Conservation (phyloP, 2,113 vertebrate genomes). For the Cryptotis parvus region DNA sequence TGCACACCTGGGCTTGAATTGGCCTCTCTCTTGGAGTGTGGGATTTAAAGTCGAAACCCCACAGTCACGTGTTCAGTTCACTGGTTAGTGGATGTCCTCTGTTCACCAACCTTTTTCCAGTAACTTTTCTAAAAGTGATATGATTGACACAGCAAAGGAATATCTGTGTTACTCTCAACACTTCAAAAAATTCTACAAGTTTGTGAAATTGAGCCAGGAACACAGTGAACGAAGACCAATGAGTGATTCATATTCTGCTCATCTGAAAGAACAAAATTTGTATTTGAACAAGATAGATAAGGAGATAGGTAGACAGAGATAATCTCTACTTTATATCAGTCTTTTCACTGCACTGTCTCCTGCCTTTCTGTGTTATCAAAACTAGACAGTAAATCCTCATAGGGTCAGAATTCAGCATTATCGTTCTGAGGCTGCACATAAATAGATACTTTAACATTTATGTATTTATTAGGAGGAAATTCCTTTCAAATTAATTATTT, state of each 20-base stretch:
- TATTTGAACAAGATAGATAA: no score
- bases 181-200: not conserved
- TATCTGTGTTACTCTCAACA: not conserved
- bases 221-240: not conserved
- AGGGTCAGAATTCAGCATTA: not conserved
- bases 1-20: no score
- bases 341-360: not conserved
- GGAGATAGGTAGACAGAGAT: no score
- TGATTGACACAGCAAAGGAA: not conserved
- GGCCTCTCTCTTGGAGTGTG: no score
- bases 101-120: not conserved
- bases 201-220: not conserved
- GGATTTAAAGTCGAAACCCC: not conserved
- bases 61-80: not conserved
- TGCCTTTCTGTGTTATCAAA: slow-evolving; percentile 15
- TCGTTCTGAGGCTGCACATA: slow-evolving; percentile 9
- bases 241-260: not conserved
- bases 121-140: not conserved
- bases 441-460: not conserved
- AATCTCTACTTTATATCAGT: not conserved
- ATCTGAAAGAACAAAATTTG: not conserved
- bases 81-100: not conserved
- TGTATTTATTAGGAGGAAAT: slow-evolving; percentile 21
- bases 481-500: slow-evolving; percentile 59
- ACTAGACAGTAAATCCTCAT: not conserved